Evolutionary conservation across 2,888 invertebrate genomes (phyloP).

Genomic region (Dione juno): DNA sequence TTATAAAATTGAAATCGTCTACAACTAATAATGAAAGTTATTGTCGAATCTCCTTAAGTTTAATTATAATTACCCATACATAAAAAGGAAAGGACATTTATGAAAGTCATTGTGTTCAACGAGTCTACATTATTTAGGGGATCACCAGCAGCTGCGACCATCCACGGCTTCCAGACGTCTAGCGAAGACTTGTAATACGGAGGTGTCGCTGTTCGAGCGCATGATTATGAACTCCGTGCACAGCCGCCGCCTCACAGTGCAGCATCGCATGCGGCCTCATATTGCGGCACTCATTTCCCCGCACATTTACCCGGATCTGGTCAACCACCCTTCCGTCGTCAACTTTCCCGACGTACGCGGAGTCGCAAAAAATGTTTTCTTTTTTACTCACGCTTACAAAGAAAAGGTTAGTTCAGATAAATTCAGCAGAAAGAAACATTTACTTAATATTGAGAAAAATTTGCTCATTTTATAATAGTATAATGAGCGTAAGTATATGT

Average conservation of each 20-base stretch:
- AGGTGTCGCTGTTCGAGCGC: conserved; percentile 92
- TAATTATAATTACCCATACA: no score
- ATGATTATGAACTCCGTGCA: conserved; percentile 87
- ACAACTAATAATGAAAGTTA: background rate
- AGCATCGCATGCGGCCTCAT: conserved; percentile 91
- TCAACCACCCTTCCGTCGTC: conserved; percentile 85
- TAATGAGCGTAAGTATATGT: no score
- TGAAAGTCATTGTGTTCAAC: no score
- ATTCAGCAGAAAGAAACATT: no score
- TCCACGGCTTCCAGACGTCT: conserved; percentile 87
- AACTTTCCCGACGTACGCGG: conserved; percentile 84
- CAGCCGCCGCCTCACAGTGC: conserved; percentile 85
- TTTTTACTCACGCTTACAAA: conserved; percentile 84
- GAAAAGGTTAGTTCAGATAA: conserved; percentile 75
- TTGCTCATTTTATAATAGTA: no score
- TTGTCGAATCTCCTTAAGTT: background rate
- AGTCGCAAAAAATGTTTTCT: conserved; percentile 86
- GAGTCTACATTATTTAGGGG: conserved; percentile 78
- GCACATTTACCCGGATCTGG: conserved; percentile 86
- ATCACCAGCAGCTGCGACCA: conserved; percentile 92
- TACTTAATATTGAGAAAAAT: no score
- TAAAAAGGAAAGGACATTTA: no score
- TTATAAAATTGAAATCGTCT: background rate
- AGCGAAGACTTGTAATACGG: conserved; percentile 86
- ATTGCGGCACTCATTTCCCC: conserved; percentile 83